Base-by-base conservation (phyloP, 2,888 invertebrate genomes). In the Ischnura elegans region DNA sequence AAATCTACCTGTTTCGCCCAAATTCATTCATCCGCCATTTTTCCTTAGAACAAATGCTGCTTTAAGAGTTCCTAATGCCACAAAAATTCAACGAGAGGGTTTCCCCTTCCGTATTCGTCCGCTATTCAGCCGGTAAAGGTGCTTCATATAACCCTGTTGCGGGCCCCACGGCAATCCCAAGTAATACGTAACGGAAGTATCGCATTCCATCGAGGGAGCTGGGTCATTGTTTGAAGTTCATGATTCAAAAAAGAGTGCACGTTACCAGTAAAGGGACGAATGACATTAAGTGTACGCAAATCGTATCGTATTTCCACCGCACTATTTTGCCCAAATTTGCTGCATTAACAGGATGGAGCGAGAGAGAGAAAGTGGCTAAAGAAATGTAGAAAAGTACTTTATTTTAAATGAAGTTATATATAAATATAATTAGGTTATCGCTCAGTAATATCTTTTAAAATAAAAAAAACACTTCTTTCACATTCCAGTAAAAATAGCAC, bases 1-100 rank as follows among this genome's bases (percentile, higher is more conserved):
- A 51, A 66, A 90, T 66, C 90, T 61, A 90, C 90, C 90, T 43
- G 55, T 90, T 90, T 90, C 90, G 45, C 66, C 90, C 90, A 61
- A 61, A 90, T 90, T 90, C 90, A 55, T 61, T 90, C 61, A 61
- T 43, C 90, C 66, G 43, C 29, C 25, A 45, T 90, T 90, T 90
- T 55, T 42, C n/a, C 61, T 66, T 43, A 42, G 66, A 87, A 47
- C 13, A 90, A 55, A 55, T 36, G 51, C 43, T 19, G n/a, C 55
- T 43, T 42, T 51, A n/a, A 19, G 16, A 90, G 61, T 90, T 90
- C 61, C 90, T 90, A 90, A 42, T 45, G n/a, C 90, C 90, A n/a
- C 90, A 90, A 90, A 87, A 90, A 66, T n/a, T n/a, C 43, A 87
- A 61, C 55, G 21, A 87, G 55, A 87, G 42, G 8, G n/a, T 76